Evolutionary conservation across 2,113 vertebrate genomes (phyloP), one percentile per base, ranked within the genome.

Genomic region (Australoheros scitulus): DNA sequence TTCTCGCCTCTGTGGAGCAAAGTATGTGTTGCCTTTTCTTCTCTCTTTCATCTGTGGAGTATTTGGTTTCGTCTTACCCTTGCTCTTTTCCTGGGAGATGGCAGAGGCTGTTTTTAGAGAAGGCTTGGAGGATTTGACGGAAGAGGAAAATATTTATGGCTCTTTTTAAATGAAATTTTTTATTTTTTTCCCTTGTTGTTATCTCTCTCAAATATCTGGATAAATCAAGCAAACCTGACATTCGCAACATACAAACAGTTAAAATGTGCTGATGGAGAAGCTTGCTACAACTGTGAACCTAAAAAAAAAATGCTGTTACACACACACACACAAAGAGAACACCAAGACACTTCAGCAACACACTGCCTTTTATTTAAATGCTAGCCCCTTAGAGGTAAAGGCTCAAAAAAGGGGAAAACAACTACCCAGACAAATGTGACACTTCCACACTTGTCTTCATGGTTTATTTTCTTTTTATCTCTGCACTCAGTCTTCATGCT

Each of bases 331-430:
- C 32, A 75, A n/a, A 61, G 29, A 83, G 15, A 50, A 79, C 63
- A 82, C 61, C 15, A 10, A 10, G 63, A 76, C 72, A 87, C 78
- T 87, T 83, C 50, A 90, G 83, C 87, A 80, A 70, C 70, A 79
- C 87, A 84, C 81, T 92, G 88, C 81, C 86, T 93, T 89, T 92
- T 82, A 93, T 91, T 90, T 88, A 86, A 89, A 92, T 86, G 82
- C 91, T 83, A 79, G 82, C 55, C 79, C 82, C 81, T 92, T 87
- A 78, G 87, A 91, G 68, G 72, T 32, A 61, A 85, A 86, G 76
- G 82, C 88, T 83, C 77, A 87, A 88, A 82, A 59, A 83, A 72
- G 79, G 91, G 77, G 65, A 61, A 85, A 87, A 89, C 68, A 65
- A 79, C 64, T 78, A 92, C 70, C 82, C 77, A 88, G 83, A 90